Evolutionary conservation across 2,797 vertebrate species (phyloP), one percentile per base, ranked within the genome.

Genomic region (Tokudaia muenninki): DNA sequence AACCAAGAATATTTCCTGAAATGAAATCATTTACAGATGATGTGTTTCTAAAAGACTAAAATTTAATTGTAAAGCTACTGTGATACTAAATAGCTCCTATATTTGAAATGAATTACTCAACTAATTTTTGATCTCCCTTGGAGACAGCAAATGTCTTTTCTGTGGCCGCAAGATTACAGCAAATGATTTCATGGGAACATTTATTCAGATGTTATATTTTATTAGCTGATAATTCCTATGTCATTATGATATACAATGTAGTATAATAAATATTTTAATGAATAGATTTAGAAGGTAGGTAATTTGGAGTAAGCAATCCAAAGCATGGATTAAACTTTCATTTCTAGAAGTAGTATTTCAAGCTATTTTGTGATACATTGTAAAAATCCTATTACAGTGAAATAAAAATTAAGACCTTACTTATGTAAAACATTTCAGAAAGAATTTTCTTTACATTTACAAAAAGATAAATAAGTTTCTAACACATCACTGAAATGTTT

Each of bases 1-100:
- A 70, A 29, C 77, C 72, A 94, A 96, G 75, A 96, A 95, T 90
- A 92, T 95, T 93, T 95, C 65, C 84, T 96, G 90, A 96, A 96
- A 95, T 92, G 87, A 47, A 94, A 88, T 6, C 12, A 81, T 90
- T 96, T 97, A 74, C 21, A 87, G 78, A 72, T 89, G 52, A 95
- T 93, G 55, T 95, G 57, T 93, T 98, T 96, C 63, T 96, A 93
- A 88, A 93, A 95, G 92, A 93, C 78, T 72, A 95, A 97, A 95
- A 95, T 93, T 96, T 94, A 94, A 96, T 97, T 97, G 96, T n/a
- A 91, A 96, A 96, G 93, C 21, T 93, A 92, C 59, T 92, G 3
- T 14, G 81, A n/a, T 90, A 90, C 92, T 72, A 92, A 96, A 82
- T 50, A 96, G 77, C 31, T 91, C 70, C 91, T 96, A 75, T 94